Base-by-base conservation (phyloP, 2,888 invertebrate species). In the Xestia ashworthii region DNA sequence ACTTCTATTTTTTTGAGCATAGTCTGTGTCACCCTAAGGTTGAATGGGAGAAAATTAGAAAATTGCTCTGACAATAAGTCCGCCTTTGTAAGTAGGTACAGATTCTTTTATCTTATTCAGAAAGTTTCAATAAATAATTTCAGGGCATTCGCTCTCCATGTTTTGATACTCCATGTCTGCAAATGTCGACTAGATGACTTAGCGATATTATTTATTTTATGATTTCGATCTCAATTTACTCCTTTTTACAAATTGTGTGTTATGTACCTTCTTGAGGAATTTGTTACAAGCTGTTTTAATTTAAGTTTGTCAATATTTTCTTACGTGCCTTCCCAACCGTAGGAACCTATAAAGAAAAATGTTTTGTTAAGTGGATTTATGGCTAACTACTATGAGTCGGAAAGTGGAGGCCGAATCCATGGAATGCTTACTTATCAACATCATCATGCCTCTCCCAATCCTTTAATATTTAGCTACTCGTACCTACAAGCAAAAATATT, bases 141-240 rank as follows among this genome's bases (percentile, higher is more conserved):
- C 1, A 58, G 55, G 5, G 55, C 4, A 44, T 32, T 22, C n/a
- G 25, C 19, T 3, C n/a, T 62, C 44, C 44, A 62, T 25, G 38
- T 78, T n/a, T 25, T 70, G 38, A 0, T 62, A 6, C 38, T 64
- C 22, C 14, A n/a, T 64, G 62, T 70, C n/a, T 8, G 11, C 22
- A 58, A 44, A 62, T 12, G n/a, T 50, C 41, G 48, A 32, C 19
- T 46, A 38, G 9, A n/a, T 19, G 46, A 58, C 38, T 58, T 58
- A 9, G 9, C 6, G 62, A 53, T 71, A 71, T 76, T 76, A 71
- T 32, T 67, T 16, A 60, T 2, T 60, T 67, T 71, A 70, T 76
- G 67, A 71, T 67, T 58, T 38, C 58, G 44, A 68, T 67, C 50
- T 44, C n/a, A n/a, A 67, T 55, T 71, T 32, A 9, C 32, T 62